These are phyloP conservation scores for Drosophila setosimentum DNA, from an alignment of 2,888 invertebrate genomes.

Conservation along the genomic window DNA sequence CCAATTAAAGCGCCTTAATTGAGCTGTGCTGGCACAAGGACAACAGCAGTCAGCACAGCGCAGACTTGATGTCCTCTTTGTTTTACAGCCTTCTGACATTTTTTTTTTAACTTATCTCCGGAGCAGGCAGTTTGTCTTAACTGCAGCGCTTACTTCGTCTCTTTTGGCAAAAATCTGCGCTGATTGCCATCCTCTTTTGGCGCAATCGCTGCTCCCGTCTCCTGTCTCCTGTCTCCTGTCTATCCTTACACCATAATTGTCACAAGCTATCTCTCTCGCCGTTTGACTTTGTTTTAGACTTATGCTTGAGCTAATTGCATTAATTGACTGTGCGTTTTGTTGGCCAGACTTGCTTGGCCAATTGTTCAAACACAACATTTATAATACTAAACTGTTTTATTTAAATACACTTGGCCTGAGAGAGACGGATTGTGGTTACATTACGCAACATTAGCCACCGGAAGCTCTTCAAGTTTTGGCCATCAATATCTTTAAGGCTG, in stretches of 20 bases:
- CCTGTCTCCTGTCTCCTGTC: background rate
- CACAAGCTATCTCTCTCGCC: conserved; percentile 12
- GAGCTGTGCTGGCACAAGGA: conserved; percentile 78
- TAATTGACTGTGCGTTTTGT: conserved; percentile 39
- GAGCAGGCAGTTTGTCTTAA: conserved; percentile 26
- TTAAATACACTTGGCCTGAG: conserved; percentile 31
- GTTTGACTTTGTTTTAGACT: conserved; percentile 14
- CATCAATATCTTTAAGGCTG: conserved; percentile 63
- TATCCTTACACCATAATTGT: conserved; percentile 25
- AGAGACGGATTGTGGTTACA: conserved; percentile 16
- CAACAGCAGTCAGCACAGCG: conserved; percentile 34
- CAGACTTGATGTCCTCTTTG: conserved; percentile 37
- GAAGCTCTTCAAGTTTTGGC: conserved; percentile 69
- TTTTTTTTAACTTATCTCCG: conserved; percentile 34
- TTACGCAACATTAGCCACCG: conserved; percentile 75
- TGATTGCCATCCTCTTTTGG: conserved; percentile 9
- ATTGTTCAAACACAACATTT: conserved; percentile 7
- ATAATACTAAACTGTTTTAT: conserved; percentile 20
- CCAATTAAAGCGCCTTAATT: conserved; percentile 85
- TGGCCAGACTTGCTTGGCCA: conserved; percentile 17
- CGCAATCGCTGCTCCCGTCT: conserved; percentile 6
- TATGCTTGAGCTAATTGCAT: conserved; percentile 60
- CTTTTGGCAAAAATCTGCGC: conserved; percentile 45
- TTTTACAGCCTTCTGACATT: conserved; percentile 8
- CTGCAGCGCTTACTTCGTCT: conserved; percentile 33